A percentile compares a stretch with the other conserved stretches of the same genome.
These are phyloP conservation scores for Chrysochloris asiatica DNA, from an alignment of 2,113 vertebrate species.

Conservation along the genomic window DNA sequence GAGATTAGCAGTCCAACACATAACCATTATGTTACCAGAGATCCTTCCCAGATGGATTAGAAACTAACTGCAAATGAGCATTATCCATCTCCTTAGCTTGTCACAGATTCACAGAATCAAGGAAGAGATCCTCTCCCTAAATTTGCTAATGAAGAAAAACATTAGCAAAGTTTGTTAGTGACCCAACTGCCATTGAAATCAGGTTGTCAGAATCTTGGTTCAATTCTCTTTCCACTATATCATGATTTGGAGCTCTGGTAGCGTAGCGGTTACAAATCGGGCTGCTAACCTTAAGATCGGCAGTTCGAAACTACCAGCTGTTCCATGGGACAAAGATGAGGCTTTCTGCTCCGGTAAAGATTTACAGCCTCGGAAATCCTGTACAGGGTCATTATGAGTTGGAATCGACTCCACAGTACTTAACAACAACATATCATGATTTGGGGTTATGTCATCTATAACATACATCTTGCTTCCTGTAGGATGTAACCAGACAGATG, in stretches of 20 bases:
- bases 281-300: too few relatives aligned
- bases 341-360: too few relatives aligned
- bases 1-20: too few relatives aligned
- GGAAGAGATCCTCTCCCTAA: background rate
- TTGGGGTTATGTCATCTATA: background rate
- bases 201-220: background rate
- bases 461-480: constrained; percentile 7
- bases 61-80: background rate
- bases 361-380: too few relatives aligned
- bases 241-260: background rate
- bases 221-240: background rate
- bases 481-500: background rate
- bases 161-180: background rate
- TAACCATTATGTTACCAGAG: too few relatives aligned
- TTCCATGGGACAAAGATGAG: too few relatives aligned
- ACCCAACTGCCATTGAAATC: background rate
- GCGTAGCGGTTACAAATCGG: too few relatives aligned
- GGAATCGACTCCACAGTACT: too few relatives aligned
- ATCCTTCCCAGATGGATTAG: too few relatives aligned
- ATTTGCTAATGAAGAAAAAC: background rate
- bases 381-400: too few relatives aligned
- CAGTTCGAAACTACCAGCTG: too few relatives aligned
- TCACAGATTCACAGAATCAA: background rate
- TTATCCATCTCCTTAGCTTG: background rate
- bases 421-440: too few relatives aligned